phyloP scores from a whole-genome alignment of 2,113 vertebrate genomes.

The Pluvialis apricaria region DNA sequence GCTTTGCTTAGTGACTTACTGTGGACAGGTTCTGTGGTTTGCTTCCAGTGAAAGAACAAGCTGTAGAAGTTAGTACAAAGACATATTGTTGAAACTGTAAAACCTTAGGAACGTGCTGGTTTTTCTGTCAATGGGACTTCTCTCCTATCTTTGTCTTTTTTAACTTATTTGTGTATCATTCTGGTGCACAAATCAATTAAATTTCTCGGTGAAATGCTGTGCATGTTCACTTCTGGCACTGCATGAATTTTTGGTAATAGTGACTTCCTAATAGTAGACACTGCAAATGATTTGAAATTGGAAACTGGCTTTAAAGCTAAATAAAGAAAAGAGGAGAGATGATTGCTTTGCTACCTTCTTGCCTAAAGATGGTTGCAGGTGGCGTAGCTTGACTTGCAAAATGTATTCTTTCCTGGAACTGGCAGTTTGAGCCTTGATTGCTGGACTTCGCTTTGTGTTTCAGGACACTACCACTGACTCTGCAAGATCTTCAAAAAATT shows the following conservation, averaged over 20 bases:
- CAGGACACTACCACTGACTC: constrained; percentile 85
- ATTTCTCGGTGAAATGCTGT: not conserved
- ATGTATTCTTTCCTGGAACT: not conserved
- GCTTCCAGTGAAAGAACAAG: not conserved
- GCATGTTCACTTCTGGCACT: not conserved
- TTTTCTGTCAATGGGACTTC: not conserved
- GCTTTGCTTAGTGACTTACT: not conserved
- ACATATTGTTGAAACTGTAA: not conserved
- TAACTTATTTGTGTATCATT: not conserved
- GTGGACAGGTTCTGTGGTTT: not conserved
- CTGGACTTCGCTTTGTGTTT: not conserved
- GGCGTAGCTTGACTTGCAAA: not conserved
- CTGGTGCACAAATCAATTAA: not conserved
- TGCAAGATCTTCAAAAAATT: constrained; percentile 83
- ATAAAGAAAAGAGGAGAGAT: not conserved
- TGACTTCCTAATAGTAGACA: not conserved
- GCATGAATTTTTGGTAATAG: not conserved
- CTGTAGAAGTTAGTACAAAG: not conserved
- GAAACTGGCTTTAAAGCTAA: not conserved
- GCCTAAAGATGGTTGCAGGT: not conserved
- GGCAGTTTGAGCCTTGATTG: not conserved
- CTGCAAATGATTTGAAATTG: not conserved
- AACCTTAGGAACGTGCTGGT: not conserved
- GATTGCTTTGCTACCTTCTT: not conserved
- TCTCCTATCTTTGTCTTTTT: not conserved